These are phyloP conservation scores for Oscheius myriophilus DNA, from an alignment of 2,888 invertebrate genomes.

Conservation along the genomic window DNA sequence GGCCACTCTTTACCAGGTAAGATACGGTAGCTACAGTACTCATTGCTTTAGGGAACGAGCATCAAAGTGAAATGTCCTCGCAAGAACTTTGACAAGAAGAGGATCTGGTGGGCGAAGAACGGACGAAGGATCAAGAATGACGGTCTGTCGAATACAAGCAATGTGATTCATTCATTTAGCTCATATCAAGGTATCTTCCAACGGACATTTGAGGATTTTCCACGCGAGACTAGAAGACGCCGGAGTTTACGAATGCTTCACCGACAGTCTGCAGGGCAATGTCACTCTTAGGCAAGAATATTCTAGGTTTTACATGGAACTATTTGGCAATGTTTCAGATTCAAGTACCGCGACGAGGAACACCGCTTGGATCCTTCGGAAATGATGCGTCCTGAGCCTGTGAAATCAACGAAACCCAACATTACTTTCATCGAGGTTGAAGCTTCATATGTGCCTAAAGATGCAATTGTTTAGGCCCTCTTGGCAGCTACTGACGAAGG, in stretches of 20 bases:
- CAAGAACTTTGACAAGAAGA: constrained; percentile 81
- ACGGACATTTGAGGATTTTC: constrained; percentile 86
- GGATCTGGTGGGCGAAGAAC: constrained; percentile 84
- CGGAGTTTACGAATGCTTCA: constrained; percentile 78
- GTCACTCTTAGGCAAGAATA: constrained; percentile 77
- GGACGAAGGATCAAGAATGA: constrained; percentile 80
- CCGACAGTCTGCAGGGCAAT: constrained; percentile 77
- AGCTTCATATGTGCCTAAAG: not conserved
- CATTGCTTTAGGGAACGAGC: constrained; percentile 78
- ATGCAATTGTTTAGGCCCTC: constrained; percentile 32
- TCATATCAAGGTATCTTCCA: constrained; percentile 83
- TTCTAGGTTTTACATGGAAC: not conserved
- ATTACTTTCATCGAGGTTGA: constrained; percentile 40
- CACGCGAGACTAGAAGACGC: constrained; percentile 77
- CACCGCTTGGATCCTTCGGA: constrained; percentile 23
- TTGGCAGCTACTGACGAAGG: constrained; percentile 38
- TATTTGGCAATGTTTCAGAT: constrained; percentile 1
- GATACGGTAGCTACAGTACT: constrained; percentile 70
- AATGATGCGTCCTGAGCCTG: constrained; percentile 28
- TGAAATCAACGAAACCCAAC: constrained; percentile 21
- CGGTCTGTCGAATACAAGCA: constrained; percentile 35
- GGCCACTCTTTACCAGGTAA: constrained; percentile 83
- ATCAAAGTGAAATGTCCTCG: constrained; percentile 93
- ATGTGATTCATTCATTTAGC: constrained; percentile 28
- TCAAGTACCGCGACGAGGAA: constrained; percentile 26